phyloP scores from a whole-genome alignment of 2,888 invertebrate species.

The Trichopoda pennipes region DNA sequence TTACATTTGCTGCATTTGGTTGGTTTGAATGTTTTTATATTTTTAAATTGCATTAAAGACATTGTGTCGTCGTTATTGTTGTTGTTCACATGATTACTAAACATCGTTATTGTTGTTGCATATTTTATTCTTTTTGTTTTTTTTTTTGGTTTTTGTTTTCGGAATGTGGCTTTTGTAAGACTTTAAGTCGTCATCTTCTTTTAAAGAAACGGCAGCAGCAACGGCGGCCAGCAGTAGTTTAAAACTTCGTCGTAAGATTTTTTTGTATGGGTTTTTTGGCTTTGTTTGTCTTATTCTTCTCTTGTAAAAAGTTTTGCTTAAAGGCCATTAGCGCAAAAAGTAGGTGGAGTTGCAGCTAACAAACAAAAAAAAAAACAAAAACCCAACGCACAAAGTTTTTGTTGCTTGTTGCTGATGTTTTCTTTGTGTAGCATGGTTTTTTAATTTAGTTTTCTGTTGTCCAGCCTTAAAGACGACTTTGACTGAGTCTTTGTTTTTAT shows the following conservation, averaged over 20 bases:
- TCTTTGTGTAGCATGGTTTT: conserved; percentile 29
- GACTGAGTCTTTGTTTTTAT: conserved; percentile 47
- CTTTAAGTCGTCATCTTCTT: conserved; percentile 60
- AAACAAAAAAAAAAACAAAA: conserved; percentile 10
- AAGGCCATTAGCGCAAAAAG: conserved; percentile 68
- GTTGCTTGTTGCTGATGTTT: conserved; percentile 35
- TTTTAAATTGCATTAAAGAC: conserved; percentile 65
- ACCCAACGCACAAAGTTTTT: background rate
- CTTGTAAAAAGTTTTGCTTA: conserved; percentile 42
- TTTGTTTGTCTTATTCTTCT: conserved; percentile 27
- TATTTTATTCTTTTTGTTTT: conserved; percentile 28
- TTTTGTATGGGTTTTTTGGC: background rate
- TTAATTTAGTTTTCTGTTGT: conserved; percentile 36
- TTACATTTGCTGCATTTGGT: background rate
- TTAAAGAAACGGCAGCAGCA: conserved; percentile 16
- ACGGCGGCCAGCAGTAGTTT: conserved; percentile 5
- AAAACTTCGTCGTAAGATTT: conserved; percentile 23
- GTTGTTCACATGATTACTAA: conserved; percentile 44
- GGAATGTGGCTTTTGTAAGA: conserved; percentile 65
- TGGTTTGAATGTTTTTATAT: conserved; percentile 14
- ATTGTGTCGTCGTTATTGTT: conserved; percentile 61
- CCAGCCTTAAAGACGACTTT: conserved; percentile 64
- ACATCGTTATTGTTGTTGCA: conserved; percentile 39
- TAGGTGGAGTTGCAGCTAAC: conserved; percentile 66
- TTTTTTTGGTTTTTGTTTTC: conserved; percentile 6